phyloP scores from a whole-genome alignment of 2,797 vertebrate species.

The Dipus sagitta region DNA sequence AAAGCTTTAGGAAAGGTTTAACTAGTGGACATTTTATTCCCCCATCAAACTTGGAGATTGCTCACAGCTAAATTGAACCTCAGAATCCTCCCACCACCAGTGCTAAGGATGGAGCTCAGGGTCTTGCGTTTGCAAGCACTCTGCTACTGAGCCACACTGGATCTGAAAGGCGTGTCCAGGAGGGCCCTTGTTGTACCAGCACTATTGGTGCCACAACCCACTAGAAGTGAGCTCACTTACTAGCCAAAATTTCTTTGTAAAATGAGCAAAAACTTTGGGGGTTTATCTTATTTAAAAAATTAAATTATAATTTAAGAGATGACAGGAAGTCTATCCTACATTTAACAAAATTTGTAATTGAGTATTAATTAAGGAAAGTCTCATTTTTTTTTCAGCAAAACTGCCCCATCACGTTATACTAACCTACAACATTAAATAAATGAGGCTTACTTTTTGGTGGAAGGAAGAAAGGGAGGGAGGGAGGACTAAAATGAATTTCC shows the following conservation, averaged over 20 bases:
- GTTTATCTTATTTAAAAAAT: background rate
- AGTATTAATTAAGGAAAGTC: background rate
- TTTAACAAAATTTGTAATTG: slow-evolving; percentile 37
- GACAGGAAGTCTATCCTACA: background rate
- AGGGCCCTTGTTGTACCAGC: background rate
- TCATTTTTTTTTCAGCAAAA: background rate
- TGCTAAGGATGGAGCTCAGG: background rate
- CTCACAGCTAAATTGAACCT: background rate
- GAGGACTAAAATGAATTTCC: background rate
- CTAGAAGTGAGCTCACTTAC: background rate
- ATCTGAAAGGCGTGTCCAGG: background rate
- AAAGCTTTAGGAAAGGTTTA: background rate
- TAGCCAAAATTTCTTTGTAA: background rate
- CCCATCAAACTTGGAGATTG: background rate
- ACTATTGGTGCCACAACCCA: background rate
- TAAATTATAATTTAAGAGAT: slow-evolving; percentile 10
- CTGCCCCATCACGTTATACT: background rate
- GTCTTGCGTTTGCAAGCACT: background rate
- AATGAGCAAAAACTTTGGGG: background rate
- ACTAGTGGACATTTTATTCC: background rate
- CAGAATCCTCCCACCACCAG: background rate
- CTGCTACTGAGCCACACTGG: background rate
- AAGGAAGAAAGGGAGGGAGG: background rate
- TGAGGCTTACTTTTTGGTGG: background rate
- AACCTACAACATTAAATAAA: background rate